Evolutionary conservation across 92 coral and sea anemone genomes (phyloP), one percentile per base, ranked within the genome.

Genomic region (Metridium senile): DNA sequence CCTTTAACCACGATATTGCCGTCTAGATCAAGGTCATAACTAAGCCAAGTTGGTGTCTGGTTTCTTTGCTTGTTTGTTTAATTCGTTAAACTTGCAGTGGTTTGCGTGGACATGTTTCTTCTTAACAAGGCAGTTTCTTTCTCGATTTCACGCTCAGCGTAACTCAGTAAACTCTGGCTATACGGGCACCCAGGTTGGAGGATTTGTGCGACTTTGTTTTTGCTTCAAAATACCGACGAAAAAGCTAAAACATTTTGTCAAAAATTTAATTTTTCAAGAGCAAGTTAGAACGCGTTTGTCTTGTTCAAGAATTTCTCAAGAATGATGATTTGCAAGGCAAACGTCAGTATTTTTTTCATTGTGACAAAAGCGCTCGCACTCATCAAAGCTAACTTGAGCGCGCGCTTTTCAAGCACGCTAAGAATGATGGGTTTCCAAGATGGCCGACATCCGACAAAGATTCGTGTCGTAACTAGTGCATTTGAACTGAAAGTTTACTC

Each of bases 171-270:
- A 9, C 22, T 21, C 72, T 68, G 54, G 23, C 57, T 45, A 54
- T 30, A 68, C 19, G 72, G 72, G n/a, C 53, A n/a, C 31, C 11
- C 27, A 0, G 69, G 2, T 3, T 3, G 21, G 16, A 39, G 31
- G 29, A 26, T 62, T 23, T 62, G 76, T 9, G 62, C 57, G 62
- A 71, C 76, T 30, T 71, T 71, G 76, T 71, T 71, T 68, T 68
- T 68, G 10, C 30, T 43, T 68, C 74, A 56, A 21, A 68, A 68
- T 1, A 39, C 4, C 10, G 74, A 68, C 26, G 35, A 26, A n/a
- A 34, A 39, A 1, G 74, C n/a, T 23, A 9, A 9, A 9, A 28
- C 74, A 68, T 56, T 33, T 68, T 63, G 1, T 63, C 2, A 28
- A 4, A 28, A 16, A 21, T 63, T 11, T 2, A 28, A 21, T 3